A percentile compares a stretch with the other conserved stretches of the same genome.
Conservation (phyloP, 2,113 vertebrate species). For the Thermophis baileyi region DNA sequence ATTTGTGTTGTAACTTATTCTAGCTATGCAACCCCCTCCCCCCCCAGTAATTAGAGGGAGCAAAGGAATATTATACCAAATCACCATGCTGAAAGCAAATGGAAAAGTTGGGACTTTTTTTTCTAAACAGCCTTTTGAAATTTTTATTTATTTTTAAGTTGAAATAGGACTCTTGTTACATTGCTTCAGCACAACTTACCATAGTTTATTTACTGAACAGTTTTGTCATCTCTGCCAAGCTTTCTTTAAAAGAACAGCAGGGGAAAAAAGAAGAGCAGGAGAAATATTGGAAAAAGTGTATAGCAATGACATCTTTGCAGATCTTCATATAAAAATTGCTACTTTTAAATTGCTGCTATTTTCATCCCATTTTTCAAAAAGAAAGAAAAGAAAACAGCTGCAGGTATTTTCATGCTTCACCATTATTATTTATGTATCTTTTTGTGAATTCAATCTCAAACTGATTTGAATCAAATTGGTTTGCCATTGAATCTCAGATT, state of each 20-base stretch:
- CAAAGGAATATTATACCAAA: not conserved
- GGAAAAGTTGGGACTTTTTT: not conserved
- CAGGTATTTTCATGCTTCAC: not conserved
- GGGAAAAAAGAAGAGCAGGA: not conserved
- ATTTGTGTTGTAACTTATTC: rapidly evolving
- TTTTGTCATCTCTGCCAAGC: not conserved
- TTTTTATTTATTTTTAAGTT: not conserved
- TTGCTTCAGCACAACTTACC: not conserved
- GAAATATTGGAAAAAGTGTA: not conserved
- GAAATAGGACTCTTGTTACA: not conserved
- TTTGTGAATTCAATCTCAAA: not conserved
- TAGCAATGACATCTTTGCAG: not conserved
- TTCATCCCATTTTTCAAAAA: not conserved
- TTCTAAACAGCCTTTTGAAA: not conserved
- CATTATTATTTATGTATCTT: not conserved
- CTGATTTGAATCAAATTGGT: not conserved
- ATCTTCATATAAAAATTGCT: not conserved
- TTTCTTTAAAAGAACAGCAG: not conserved
- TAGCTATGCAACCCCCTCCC: not conserved
- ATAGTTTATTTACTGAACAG: not conserved
- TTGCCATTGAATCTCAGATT: not conserved
- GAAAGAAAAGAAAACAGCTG: not conserved
- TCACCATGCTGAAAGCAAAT: not conserved
- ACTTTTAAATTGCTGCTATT: not conserved
- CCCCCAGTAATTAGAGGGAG: not conserved